These are phyloP conservation scores for Nemoura dubitans DNA, from an alignment of 2,888 invertebrate genomes.

Conservation along the genomic window DNA sequence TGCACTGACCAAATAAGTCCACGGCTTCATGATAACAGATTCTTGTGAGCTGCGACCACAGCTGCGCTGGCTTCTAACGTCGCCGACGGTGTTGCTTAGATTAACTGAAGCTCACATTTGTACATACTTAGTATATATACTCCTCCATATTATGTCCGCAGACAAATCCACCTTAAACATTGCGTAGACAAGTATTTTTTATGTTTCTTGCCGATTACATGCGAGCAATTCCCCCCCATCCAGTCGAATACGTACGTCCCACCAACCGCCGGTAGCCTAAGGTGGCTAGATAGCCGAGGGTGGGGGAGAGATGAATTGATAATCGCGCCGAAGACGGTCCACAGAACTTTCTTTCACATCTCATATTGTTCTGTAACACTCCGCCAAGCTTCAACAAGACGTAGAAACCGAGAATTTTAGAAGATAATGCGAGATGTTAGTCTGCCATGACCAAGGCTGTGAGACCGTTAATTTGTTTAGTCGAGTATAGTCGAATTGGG, in stretches of 20 bases:
- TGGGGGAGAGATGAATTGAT: background rate
- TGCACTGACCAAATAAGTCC: slow-evolving; percentile 34
- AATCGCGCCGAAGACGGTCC: background rate
- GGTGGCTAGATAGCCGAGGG: background rate
- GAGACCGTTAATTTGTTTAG: background rate
- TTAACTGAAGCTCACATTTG: slow-evolving; percentile 15
- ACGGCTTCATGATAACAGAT: slow-evolving; percentile 18
- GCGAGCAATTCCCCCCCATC: background rate
- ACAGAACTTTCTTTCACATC: slow-evolving; percentile 23
- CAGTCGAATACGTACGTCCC: background rate
- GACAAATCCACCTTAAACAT: background rate
- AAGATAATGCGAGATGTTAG: background rate
- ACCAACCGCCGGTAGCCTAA: slow-evolving; percentile 7
- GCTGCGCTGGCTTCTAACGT: background rate
- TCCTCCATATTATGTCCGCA: slow-evolving; percentile 1
- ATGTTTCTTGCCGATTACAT: slow-evolving; percentile 2
- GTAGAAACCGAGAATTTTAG: background rate
- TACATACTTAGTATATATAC: slow-evolving; percentile 17
- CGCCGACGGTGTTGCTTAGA: slow-evolving; percentile 28
- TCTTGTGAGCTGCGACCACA: background rate
- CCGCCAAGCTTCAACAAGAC: slow-evolving; percentile 2
- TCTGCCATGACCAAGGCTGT: background rate
- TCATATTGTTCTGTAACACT: slow-evolving; percentile 23
- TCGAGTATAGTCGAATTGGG: background rate
- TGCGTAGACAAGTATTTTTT: background rate